Conservation (phyloP, 2,113 vertebrate species). For the Numenius arquata region DNA sequence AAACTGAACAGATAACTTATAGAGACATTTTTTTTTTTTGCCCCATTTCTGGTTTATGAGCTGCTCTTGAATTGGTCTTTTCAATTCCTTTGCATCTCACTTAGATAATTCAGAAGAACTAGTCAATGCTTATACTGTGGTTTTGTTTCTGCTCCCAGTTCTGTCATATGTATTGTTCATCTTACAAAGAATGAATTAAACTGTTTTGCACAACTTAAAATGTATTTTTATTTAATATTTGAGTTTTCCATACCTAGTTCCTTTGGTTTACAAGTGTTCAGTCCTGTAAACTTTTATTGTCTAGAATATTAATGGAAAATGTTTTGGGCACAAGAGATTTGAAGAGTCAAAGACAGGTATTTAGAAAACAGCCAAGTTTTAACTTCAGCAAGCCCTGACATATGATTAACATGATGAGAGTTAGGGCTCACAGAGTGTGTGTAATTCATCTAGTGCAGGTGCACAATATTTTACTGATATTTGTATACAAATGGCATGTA, state of each 20-base stretch:
- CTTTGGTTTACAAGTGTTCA: neutral
- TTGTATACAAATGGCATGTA: neutral
- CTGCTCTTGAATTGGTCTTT: neutral
- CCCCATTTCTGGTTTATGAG: neutral
- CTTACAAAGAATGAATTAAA: neutral
- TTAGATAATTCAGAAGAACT: neutral
- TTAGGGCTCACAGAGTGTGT: neutral
- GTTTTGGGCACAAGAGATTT: neutral
- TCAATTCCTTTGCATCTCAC: neutral
- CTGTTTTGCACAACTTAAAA: neutral
- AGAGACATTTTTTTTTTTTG: neutral
- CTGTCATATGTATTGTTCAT: accelerated
- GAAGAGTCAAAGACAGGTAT: neutral
- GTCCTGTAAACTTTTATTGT: neutral
- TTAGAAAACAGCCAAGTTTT: neutral
- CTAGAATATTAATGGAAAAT: neutral
- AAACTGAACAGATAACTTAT: neutral
- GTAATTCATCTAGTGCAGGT: neutral
- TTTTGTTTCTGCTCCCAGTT: neutral
- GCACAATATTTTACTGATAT: neutral
- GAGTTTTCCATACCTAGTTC: neutral
- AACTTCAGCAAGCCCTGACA: neutral
- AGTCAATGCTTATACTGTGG: neutral
- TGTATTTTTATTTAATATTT: neutral
- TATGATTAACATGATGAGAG: neutral